Evolutionary conservation across 2,888 invertebrate species (phyloP), one percentile per base, ranked within the genome.

Genomic region (Sturmia bella): DNA sequence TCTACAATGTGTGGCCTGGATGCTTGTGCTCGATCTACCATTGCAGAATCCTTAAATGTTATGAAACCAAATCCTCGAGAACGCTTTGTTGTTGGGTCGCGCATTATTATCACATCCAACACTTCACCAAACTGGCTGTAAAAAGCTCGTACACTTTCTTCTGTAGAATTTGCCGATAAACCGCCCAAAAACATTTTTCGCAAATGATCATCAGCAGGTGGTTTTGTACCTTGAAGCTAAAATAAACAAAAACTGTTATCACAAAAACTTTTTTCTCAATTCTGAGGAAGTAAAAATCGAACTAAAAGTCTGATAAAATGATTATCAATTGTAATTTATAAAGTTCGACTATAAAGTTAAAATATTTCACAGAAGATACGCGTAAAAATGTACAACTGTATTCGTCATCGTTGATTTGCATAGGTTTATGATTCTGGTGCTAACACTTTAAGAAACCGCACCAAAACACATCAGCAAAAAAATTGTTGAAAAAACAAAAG

Each of bases 41-140:
- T 84, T 7, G 79, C 80, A 5, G 86, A 39, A n/a, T 87, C 86
- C 3, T 85, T 82, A 73, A 84, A 90, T 45, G 89, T 89, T 7
- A 90, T 87, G 64, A 90, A 90, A 1, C 90, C 89, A 74, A 90
- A 90, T 37, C 89, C 89, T 17, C 90, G 86, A 0, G 89, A 90
- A 50, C 89, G 88, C 74, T 89, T 88, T 19, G 87, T 88, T 0
- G 87, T 82, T 3, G 88, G 87, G 84, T 90, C 90, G 12, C 89
- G 86, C 89, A 89, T 88, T 2, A 90, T 89, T 19, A 89, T 86
- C 13, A 88, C 87, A 77, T 90, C 89, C 7, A 86, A 83, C 2
- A 90, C 87, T 39, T 86, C 84, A 3, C 89, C 89, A 83, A 89
- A 90, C 74, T 89, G 87, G 2, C 84, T 83, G 7, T 88, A 90